Percentiles rank a stretch among this genome's conserved stretches.
Evolutionary conservation across 2,797 vertebrate species (phyloP).

Genomic region (Macroramphosus scolopax): DNA sequence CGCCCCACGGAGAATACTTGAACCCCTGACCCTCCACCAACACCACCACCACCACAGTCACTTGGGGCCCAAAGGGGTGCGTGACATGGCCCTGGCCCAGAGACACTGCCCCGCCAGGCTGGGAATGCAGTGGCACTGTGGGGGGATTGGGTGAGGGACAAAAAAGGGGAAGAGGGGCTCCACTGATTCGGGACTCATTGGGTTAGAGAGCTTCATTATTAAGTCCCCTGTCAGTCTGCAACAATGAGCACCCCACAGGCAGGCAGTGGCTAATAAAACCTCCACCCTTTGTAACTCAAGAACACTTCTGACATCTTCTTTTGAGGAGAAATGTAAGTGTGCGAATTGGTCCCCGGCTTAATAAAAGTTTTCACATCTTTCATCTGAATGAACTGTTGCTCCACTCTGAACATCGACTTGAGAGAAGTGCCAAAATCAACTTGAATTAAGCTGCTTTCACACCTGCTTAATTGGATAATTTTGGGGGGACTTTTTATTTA

Average conservation of each 20-base stretch:
- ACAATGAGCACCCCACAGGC: conserved; percentile 64
- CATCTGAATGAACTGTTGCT: conserved; percentile 29
- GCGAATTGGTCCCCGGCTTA: conserved; percentile 16
- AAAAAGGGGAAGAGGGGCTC: conserved; percentile 60
- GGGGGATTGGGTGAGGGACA: conserved; percentile 56
- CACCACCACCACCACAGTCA: conserved; percentile 24
- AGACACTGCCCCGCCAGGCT: conserved; percentile 71
- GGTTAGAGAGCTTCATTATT: conserved; percentile 68
- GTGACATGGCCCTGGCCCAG: conserved; percentile 65
- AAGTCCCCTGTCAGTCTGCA: conserved; percentile 62
- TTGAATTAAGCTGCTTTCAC: conserved; percentile 64
- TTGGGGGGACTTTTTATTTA: conserved; percentile 59
- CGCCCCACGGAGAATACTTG: conserved; percentile 67
- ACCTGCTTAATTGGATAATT: conserved; percentile 68
- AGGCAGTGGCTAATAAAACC: conserved; percentile 64
- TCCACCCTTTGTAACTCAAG: conserved; percentile 38
- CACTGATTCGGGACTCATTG: conserved; percentile 58
- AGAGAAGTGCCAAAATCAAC: conserved; percentile 30
- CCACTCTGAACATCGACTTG: conserved; percentile 17
- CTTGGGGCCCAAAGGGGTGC: conserved; percentile 61
- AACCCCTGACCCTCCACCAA: conserved; percentile 62
- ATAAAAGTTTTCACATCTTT: conserved; percentile 30
- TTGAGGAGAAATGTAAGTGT: conserved; percentile 41
- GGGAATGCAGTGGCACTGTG: conserved; percentile 71
- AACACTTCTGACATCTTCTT: conserved; percentile 54